Conservation (phyloP, 2,888 invertebrate species). For the Tromatobia lineatoria region DNA sequence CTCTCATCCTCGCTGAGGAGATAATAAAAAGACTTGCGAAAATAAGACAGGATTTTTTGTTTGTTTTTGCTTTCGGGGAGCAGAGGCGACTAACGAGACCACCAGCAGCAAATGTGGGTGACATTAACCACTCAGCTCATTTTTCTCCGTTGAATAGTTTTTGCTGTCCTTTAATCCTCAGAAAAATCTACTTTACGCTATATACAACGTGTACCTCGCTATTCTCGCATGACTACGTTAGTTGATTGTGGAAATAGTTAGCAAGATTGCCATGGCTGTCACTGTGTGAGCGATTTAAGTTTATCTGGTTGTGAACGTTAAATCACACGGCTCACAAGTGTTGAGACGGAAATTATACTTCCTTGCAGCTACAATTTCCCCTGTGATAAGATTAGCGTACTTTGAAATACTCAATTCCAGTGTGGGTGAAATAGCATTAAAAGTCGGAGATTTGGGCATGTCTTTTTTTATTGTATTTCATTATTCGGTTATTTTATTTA, state of each 20-base stretch:
- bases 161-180: not conserved
- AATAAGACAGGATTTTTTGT: slow-evolving; percentile 11
- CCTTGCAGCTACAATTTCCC: not conserved
- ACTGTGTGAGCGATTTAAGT: not conserved
- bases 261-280: not conserved
- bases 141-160: not conserved
- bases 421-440: too few relatives aligned
- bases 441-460: too few relatives aligned
- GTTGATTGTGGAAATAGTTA: not conserved
- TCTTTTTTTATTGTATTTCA: too few relatives aligned
- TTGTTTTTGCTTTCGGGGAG: not conserved
- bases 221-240: not conserved
- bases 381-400: not conserved
- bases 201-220: not conserved
- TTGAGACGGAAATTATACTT: slow-evolving; percentile 6
- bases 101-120: not conserved
- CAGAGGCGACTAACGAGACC: slow-evolving; percentile 33
- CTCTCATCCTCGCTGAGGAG: not conserved
- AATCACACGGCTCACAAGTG: not conserved
- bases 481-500: too few relatives aligned
- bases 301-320: not conserved
- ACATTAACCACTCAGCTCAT: not conserved
- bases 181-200: not conserved
- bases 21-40: not conserved
- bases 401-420: not conserved